phyloP scores from a whole-genome alignment of 2,888 invertebrate genomes.

The Volucella bombylans region DNA sequence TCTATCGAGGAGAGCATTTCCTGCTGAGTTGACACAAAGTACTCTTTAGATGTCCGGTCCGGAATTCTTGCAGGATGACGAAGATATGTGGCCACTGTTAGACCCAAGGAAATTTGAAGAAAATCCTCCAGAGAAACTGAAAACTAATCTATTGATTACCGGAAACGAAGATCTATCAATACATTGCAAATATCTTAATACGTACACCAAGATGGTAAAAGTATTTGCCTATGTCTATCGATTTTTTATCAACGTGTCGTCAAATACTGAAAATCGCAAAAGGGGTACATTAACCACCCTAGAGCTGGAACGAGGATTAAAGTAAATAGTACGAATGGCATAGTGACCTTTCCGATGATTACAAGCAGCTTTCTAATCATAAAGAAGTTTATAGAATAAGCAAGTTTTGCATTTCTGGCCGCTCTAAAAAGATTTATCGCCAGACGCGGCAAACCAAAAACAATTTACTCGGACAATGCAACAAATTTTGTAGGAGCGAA shows the following conservation, averaged over 20 bases:
- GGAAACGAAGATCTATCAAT: neutral
- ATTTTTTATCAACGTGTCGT: too few relatives aligned
- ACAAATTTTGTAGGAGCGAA: slow-evolving; percentile 10
- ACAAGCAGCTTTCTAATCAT: too few relatives aligned
- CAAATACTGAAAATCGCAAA: too few relatives aligned
- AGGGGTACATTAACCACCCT: too few relatives aligned
- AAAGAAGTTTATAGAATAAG: too few relatives aligned
- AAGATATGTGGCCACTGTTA: neutral
- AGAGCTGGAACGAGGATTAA: too few relatives aligned
- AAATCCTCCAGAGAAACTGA: slow-evolving; percentile 6
- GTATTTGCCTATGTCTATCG: slow-evolving; percentile 2
- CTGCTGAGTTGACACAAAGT: slow-evolving; percentile 1
- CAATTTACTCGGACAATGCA: too few relatives aligned
- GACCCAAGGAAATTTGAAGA: neutral
- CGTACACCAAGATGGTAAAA: slow-evolving; percentile 9
- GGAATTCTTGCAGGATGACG: slow-evolving; percentile 9
- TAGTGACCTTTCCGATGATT: too few relatives aligned
- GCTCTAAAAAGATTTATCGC: too few relatives aligned
- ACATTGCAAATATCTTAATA: slow-evolving; percentile 16
- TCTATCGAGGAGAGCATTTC: neutral
- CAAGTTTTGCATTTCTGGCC: too few relatives aligned
- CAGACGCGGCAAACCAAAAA: too few relatives aligned
- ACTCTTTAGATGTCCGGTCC: neutral
- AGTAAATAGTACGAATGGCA: too few relatives aligned
- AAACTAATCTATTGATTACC: neutral